phyloP scores from a whole-genome alignment of 1,140 invertebrate genomes.

The Melipona quadrifasciata region DNA sequence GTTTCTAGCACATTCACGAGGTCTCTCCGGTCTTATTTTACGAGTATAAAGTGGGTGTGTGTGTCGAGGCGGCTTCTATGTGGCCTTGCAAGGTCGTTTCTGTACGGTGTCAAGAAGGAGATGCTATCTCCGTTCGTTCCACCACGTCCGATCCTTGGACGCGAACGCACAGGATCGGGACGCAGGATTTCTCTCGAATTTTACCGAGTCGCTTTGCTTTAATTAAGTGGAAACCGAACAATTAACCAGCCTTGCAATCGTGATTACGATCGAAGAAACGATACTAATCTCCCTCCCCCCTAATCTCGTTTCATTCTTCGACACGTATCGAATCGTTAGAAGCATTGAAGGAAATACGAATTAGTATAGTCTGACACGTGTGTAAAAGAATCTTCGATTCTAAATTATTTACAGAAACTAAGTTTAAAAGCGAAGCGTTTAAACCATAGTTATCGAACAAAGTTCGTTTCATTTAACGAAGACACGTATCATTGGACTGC shows the following conservation, averaged over 20 bases:
- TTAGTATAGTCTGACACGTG: too few relatives aligned
- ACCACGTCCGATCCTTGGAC: neutral
- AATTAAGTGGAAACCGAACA: slow-evolving; percentile 15
- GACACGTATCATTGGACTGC: too few relatives aligned
- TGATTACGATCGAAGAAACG: slow-evolving; percentile 7
- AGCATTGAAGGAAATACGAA: neutral
- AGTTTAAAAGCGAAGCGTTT: too few relatives aligned
- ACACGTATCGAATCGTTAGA: neutral
- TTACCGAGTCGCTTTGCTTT: neutral
- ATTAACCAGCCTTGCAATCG: too few relatives aligned
- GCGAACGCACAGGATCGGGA: neutral
- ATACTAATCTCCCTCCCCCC: neutral
- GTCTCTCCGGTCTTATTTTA: slow-evolving; percentile 55
- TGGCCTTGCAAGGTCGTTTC: slow-evolving; percentile 69
- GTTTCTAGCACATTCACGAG: slow-evolving; percentile 29
- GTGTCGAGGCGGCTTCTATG: slow-evolving; percentile 36
- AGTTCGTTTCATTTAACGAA: too few relatives aligned
- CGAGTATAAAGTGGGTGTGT: slow-evolving; percentile 53
- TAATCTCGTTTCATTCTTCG: neutral
- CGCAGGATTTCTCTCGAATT: neutral
- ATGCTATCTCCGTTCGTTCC: slow-evolving; percentile 1
- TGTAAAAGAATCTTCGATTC: neutral
- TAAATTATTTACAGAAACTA: neutral
- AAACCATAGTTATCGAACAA: too few relatives aligned
- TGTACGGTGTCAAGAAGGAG: slow-evolving; percentile 1